A percentile compares a stretch with the other conserved stretches of the same genome.
Conservation (phyloP, 2,797 vertebrate species). For the Malacoraja senta region DNA sequence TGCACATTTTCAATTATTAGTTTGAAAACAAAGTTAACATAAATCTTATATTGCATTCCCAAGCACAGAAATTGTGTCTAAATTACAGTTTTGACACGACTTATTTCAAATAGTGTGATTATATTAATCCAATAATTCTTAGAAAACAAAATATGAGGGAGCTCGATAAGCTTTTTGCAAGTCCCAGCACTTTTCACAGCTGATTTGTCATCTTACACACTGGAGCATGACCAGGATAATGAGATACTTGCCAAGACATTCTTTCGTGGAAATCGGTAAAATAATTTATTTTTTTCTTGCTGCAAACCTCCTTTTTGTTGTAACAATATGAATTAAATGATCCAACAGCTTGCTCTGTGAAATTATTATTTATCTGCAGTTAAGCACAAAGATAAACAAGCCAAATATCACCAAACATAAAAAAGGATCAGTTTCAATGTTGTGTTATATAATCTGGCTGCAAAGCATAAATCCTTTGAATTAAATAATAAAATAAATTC, state of each 20-base stretch:
- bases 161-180: not conserved
- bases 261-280: conserved; percentile 21
- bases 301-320: not conserved
- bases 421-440: not conserved
- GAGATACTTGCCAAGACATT: not conserved
- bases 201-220: not conserved
- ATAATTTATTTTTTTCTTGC: not conserved
- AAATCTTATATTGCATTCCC: not conserved
- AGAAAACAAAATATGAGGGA: too few relatives aligned
- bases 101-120: not conserved
- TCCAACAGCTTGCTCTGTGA: not conserved
- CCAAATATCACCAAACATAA: not conserved
- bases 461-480: not conserved
- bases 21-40: not conserved
- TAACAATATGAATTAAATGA: not conserved
- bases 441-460: not conserved
- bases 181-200: not conserved
- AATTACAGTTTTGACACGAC: not conserved
- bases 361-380: not conserved
- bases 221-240: not conserved
- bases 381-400: not conserved
- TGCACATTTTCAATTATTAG: not conserved
- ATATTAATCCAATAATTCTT: too few relatives aligned
- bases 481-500: too few relatives aligned
- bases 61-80: not conserved